These are phyloP conservation scores for Microtus richardsoni DNA, from an alignment of 2,113 vertebrate species.

Conservation along the genomic window DNA sequence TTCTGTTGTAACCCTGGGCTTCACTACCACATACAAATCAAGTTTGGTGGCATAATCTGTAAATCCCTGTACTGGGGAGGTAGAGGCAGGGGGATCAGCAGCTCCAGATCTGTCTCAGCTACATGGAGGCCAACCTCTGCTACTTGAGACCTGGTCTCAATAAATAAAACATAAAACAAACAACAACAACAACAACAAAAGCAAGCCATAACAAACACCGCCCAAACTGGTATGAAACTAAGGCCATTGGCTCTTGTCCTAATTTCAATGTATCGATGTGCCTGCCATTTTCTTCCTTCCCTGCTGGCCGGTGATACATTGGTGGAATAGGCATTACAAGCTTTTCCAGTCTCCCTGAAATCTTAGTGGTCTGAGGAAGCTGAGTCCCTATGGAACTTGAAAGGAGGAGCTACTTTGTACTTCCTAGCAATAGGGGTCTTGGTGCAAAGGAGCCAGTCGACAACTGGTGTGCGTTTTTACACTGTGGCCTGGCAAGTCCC, in stretches of 20 bases:
- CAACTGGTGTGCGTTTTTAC: too few species aligned
- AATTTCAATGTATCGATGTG: neutral
- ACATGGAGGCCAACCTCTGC: neutral
- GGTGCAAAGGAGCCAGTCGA: neutral
- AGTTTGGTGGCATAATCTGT: neutral
- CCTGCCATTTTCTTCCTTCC: neutral
- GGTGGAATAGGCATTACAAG: neutral
- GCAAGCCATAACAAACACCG: neutral
- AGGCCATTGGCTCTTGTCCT: neutral
- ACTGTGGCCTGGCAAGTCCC: neutral
- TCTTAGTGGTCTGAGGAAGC: neutral
- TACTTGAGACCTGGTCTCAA: neutral
- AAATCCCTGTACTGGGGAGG: neutral
- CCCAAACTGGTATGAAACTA: neutral
- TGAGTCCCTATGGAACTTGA: neutral
- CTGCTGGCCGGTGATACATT: accelerated
- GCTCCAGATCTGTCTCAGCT: neutral
- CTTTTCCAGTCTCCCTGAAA: neutral
- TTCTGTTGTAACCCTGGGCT: neutral
- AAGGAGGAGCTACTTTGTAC: neutral
- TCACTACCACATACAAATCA: neutral
- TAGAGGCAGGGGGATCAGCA: neutral
- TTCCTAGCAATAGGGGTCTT: neutral
- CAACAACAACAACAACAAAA: neutral
- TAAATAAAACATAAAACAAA: neutral